Evolutionary conservation across 2,888 invertebrate genomes (phyloP), one percentile per base, ranked within the genome.

Genomic region (Orthosia gothica): DNA sequence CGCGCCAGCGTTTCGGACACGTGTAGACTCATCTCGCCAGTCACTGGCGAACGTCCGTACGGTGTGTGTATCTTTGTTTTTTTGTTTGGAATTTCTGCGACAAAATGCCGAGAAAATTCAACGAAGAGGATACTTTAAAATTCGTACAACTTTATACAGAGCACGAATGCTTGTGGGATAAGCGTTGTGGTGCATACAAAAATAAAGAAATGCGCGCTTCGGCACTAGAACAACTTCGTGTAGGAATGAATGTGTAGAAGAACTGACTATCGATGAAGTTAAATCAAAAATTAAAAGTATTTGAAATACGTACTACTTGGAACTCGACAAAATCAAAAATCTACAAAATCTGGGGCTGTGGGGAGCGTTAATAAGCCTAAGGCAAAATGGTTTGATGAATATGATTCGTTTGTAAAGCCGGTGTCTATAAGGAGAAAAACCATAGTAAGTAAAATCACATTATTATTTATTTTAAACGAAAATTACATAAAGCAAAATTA

Each of bases 111-210:
- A 82, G 73, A 73, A 82, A 82, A 78, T 78, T 83, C 57, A 57
- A 81, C 61, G 84, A 83, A 70, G 80, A 81, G 65, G 81, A 83
- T 59, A 83, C 77, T 74, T 72, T 67, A 1, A 67, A 67, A 73
- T 74, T 84, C 66, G 82, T 82, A 58, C 74, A 76, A 66, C 76
- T 82, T 67, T 81, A 81, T 74, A 68, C 49, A 59, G 68, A 68
- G 68, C 83, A 83, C 80, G 76, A 81, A 79, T 84, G 81, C 79
- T 83, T 83, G 81, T 84, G 83, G 84, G 81, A 82, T 79, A 84
- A 78, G 70, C 79, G 79, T 70, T 82, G 74, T 12, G 78, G 74
- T 76, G 79, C 73, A 63, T 85, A 84, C 73, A 82, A 83, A 79
- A 85, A 82, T 78, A 86, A 85, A 76, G 68, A 80, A 79, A 86